Base-by-base conservation (phyloP, 2,888 invertebrate species). In the Corythucha ciliata region DNA sequence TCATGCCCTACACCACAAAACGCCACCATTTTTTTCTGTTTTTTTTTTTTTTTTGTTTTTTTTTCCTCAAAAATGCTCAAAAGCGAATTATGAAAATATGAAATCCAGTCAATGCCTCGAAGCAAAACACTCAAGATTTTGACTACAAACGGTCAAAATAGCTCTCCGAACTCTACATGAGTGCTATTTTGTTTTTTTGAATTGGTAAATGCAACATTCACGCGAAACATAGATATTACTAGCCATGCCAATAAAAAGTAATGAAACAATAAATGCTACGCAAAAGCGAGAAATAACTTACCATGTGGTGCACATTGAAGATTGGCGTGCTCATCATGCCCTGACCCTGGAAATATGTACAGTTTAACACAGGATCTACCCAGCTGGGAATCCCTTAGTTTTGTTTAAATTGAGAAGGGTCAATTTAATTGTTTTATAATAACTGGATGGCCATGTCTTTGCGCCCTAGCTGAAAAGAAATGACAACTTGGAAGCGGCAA, bases 281-380 rank as follows among this genome's bases (percentile, higher is more conserved):
- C 29, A 29, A 8, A 29, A 29, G 8, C n/a, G 10, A n/a, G 8
- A 29, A 10, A 24, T 22, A 39, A 55, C 62, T 62, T 62, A 67
- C 67, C 66, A 69, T 64, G 24, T 65, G 66, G 52, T 65, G 64
- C 56, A 70, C 62, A 56, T 64, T 65, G 58, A 65, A 68, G 57
- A 66, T 63, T 46, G 66, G 64, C 20, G 66, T 63, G 54, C 64
- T 65, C 53, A 66, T 59, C 63, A 63, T 58, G 63, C 66, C 62
- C 61, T 63, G 62, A 60, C 66, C 60, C 66, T 67, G 58, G 61
- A 64, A 53, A 66, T 55, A 48, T 50, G 57, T 41, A 52, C 34
- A 53, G 8, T 29, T 10, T 10, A 29, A 29, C 29, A 29, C 29
- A 29, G n/a, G n/a, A 10, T 29, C n/a, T 29, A n/a, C n/a, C n/a